Base-by-base conservation (phyloP, 2,113 vertebrate species). In the Otus sunia region DNA sequence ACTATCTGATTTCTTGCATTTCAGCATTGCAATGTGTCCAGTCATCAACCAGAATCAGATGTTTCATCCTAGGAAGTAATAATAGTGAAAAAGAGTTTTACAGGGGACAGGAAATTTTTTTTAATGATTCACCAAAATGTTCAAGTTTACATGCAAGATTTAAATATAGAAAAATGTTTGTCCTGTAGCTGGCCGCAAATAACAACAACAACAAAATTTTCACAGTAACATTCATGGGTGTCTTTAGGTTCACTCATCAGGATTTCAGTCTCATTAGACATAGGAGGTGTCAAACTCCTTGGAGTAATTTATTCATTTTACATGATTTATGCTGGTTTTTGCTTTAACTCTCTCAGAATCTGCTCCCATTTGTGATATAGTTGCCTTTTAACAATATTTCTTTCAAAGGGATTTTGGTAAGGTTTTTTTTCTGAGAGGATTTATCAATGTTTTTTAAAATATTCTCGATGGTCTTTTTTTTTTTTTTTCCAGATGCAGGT, bases 221-320 rank as follows among this genome's bases (percentile, higher is more conserved):
- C 50, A 34, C 2, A 21, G 2, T 63, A 3, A 29, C 68, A 19
- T 72, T 75, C 0, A 56, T 29, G 62, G 4, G 1, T 68, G 3
- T 63, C 9, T 90, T 52, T n/a, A 53, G 4, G 50, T 85, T 73
- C 9, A 7, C 5, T n/a, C 17, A 43, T 63, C 21, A 83, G 15
- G 25, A 91, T 78, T 37, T 74, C 13, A 17, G n/a, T 78, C 11
- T 71, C 21, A 12, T 67, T 71, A 30, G 12, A 49, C 15, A 84
- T 15, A 52, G 43, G 21, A 83, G 3, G 3, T 62, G 7, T 74
- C 5, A 55, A 58, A 26, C 1, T 53, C 27, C 29, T 75, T 58
- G 25, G 20, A 72, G 5, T 52, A 55, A 39, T 58, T 53, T 12
- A 52, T 41, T 58, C 0, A 41, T 73, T 87, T 91, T 66, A 52